Percentiles rank a stretch among this genome's conserved stretches.
Conservation (phyloP, 2,113 vertebrate species). For the Noturus placidus region DNA sequence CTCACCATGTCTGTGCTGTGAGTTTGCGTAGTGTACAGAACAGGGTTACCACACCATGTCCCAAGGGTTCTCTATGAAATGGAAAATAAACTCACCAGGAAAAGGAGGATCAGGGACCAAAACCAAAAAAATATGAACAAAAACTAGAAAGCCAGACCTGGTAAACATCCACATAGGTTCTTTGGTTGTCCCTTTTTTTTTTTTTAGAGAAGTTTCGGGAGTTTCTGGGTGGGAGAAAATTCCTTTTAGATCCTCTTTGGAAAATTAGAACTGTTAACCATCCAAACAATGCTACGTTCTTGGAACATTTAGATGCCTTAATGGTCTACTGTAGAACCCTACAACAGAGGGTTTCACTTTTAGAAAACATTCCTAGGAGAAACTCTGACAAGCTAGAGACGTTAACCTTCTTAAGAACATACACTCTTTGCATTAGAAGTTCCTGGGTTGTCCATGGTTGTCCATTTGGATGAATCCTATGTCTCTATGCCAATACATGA, state of each 20-base stretch:
- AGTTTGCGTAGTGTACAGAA: conserved; percentile 55
- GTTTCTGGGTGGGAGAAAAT: not conserved
- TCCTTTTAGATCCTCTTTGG: not conserved
- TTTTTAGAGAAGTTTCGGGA: not conserved
- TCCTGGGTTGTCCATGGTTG: not conserved
- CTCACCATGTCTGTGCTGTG: conserved; percentile 55
- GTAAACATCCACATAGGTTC: not conserved
- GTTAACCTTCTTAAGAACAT: not conserved
- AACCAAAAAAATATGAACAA: conserved; percentile 56
- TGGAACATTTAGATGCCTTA: not conserved
- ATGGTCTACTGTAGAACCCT: not conserved
- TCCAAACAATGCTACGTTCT: not conserved
- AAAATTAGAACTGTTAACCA: not conserved
- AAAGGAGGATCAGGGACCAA: conserved; percentile 56
- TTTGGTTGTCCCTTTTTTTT: not conserved
- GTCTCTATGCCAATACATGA: too few relatives aligned
- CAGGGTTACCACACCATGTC: conserved; percentile 66
- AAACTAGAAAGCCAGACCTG: conserved; percentile 35
- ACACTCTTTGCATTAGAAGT: not conserved
- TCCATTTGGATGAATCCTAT: too few relatives aligned
- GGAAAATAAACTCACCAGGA: conserved; percentile 40
- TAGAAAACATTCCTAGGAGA: not conserved
- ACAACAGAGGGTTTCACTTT: not conserved
- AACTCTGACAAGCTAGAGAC: not conserved
- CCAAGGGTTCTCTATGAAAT: conserved; percentile 71